Conservation (phyloP, 2,797 vertebrate genomes). For the Pangasius macronema region DNA sequence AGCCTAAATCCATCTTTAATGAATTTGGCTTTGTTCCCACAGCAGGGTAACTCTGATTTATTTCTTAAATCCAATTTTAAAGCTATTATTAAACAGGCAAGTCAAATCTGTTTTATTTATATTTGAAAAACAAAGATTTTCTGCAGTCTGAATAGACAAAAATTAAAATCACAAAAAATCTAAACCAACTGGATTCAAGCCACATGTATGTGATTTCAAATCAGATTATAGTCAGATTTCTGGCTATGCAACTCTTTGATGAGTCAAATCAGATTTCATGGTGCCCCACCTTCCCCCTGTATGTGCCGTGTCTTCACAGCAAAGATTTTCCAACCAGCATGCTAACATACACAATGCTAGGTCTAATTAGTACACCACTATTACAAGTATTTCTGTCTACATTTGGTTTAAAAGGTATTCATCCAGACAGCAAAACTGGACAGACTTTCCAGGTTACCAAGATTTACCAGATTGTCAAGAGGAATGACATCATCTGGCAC, state of each 20-base stretch:
- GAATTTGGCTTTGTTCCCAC: neutral
- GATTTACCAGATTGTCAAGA: neutral
- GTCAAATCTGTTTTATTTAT: neutral
- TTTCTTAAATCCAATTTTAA: neutral
- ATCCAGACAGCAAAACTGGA: neutral
- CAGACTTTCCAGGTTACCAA: neutral
- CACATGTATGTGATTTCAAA: neutral
- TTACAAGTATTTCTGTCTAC: neutral
- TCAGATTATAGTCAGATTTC: neutral
- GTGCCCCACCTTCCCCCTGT: neutral
- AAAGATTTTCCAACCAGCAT: neutral
- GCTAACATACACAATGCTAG: no score
- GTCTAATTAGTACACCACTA: no score
- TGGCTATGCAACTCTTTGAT: neutral
- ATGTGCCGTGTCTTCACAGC: neutral
- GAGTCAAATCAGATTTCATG: neutral
- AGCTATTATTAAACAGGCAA: neutral
- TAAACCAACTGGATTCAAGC: neutral
- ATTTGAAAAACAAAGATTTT: neutral
- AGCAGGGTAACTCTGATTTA: neutral
- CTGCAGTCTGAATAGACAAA: neutral
- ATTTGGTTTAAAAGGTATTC: neutral
- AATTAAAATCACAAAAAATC: neutral
- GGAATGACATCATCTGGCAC: neutral
- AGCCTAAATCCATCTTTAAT: neutral